Base-by-base conservation (phyloP, 2,797 vertebrate species). In the Sphenodon punctatus region DNA sequence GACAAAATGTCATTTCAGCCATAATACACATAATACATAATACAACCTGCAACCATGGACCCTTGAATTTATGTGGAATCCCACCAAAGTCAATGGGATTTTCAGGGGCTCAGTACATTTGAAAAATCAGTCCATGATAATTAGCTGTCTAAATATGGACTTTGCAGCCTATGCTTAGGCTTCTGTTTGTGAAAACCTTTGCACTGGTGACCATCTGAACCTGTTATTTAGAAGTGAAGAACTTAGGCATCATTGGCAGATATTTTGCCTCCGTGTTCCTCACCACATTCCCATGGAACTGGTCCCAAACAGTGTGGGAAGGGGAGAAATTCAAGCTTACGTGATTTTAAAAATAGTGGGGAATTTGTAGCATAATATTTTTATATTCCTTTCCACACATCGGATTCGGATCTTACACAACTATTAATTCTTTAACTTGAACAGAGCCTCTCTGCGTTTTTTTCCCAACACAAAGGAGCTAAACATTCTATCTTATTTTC, bases 221-320 rank as follows among this genome's bases (percentile, higher is more conserved):
- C 34, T 88, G 80, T 80, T 80, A 88, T 89, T 89, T 92, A 90
- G 81, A 86, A 60, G 69, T 80, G 71, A 68, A 83, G 84, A 65
- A 84, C 66, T 67, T 75, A 92, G 85, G 75, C 77, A 73, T 69
- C 74, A 80, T 1, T 0, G 74, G 86, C 51, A 83, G 82, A 86
- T 90, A 90, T 78, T 67, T 75, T 88, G 91, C 83, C 78, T 80
- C 91, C 88, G 84, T 89, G 86, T 83, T 93, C 90, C 83, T 67
- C 85, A 88, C 85, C 85, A 89, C 84, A 85, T 88, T 92, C 86
- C 61, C 89, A 89, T 63, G 67, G 60, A 88, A 84, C 55, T 67
- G 61, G 78, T 68, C 91, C 89, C 88, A 82, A 91, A 83, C n/a
- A n/a, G n/a, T n/a, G n/a, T n/a, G n/a, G n/a, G n/a, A 91, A 82